Evolutionary conservation across 2,888 invertebrate species (phyloP).

Genomic region (Tupiocoris notatus): DNA sequence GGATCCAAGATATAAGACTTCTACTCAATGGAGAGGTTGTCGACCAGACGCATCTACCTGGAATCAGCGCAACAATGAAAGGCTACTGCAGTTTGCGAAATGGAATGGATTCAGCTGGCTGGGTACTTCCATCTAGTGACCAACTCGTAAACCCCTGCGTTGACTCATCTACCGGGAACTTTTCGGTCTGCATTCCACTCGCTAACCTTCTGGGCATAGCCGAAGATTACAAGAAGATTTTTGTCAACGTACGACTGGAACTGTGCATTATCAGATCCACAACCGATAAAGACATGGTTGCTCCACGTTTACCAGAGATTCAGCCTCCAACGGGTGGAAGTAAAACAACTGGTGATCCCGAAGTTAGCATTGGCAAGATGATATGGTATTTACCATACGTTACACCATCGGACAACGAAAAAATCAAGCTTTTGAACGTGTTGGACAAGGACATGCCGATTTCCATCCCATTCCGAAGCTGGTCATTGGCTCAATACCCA

Average conservation of each 20-base stretch:
- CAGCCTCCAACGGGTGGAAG: not conserved
- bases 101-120: conserved; percentile 9
- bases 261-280: conserved; percentile 23
- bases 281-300: conserved; percentile 30
- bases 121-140: not conserved
- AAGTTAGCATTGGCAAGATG: conserved; percentile 45
- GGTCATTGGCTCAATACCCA: conserved; percentile 54
- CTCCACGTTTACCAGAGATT: not conserved
- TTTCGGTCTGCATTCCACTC: conserved; percentile 46
- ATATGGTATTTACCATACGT: conserved; percentile 49
- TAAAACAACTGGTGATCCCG: not conserved
- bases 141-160: not conserved
- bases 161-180: not conserved
- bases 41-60: conserved; percentile 32
- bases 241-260: conserved; percentile 37
- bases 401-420: conserved; percentile 46
- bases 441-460: conserved; percentile 43
- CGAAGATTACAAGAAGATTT: conserved; percentile 48
- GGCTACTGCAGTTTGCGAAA: not conserved
- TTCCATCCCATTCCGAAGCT: conserved; percentile 51
- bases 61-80: conserved; percentile 39
- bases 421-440: conserved; percentile 45
- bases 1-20: conserved; percentile 39
- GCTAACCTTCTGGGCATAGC: conserved; percentile 47
- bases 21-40: conserved; percentile 39